These are phyloP conservation scores for Anarsia innoxiella DNA, from an alignment of 2,888 invertebrate species.

Conservation along the genomic window DNA sequence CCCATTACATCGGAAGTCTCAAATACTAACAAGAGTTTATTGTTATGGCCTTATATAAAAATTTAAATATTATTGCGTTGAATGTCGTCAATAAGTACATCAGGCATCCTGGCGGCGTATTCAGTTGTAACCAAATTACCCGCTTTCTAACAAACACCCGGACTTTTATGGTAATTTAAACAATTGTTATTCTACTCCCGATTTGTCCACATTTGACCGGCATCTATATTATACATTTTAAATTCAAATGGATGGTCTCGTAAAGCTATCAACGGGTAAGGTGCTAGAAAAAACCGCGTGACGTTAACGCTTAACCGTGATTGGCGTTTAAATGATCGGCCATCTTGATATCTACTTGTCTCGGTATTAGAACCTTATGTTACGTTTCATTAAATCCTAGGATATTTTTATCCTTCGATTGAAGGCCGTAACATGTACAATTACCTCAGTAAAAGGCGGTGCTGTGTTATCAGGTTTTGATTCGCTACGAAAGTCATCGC, in stretches of 20 bases:
- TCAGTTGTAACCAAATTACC: slow-evolving; percentile 70
- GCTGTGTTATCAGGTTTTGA: no score
- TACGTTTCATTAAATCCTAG: not conserved
- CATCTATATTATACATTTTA: slow-evolving; percentile 69
- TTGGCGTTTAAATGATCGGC: slow-evolving; percentile 58
- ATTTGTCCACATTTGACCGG: slow-evolving; percentile 71
- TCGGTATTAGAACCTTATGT: not conserved
- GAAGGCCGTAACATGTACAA: no score
- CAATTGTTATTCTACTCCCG: slow-evolving; percentile 66
- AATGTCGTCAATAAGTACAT: slow-evolving; percentile 50
- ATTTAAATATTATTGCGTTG: slow-evolving; percentile 44
- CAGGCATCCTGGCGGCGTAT: slow-evolving; percentile 56
- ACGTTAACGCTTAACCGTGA: slow-evolving; percentile 55
- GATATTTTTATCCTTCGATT: no score
- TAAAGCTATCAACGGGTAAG: slow-evolving; percentile 69
- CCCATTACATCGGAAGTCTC: slow-evolving; percentile 63
- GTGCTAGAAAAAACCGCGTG: slow-evolving; percentile 60
- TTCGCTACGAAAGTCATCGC: no score
- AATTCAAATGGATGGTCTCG: slow-evolving; percentile 71
- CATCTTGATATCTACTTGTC: no score
- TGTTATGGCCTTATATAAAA: slow-evolving; percentile 53
- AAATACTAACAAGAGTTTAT: slow-evolving; percentile 51
- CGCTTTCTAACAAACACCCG: slow-evolving; percentile 74
- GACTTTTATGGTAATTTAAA: slow-evolving; percentile 68
- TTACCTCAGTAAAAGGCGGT: no score